Conservation (phyloP, 2,113 vertebrate species). For the Eurypyga helias region DNA sequence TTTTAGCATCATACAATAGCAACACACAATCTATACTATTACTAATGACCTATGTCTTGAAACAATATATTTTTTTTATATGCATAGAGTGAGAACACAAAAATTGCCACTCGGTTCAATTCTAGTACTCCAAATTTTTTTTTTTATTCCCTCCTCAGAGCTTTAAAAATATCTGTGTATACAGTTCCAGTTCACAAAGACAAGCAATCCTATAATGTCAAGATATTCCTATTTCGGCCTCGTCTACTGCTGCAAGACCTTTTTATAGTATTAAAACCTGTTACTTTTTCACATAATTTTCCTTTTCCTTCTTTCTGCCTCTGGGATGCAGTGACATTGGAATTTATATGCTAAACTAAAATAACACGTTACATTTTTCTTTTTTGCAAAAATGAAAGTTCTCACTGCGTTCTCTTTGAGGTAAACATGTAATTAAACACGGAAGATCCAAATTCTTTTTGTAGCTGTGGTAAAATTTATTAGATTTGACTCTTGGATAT, state of each 20-base stretch:
- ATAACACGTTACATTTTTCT: neutral
- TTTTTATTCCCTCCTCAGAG: neutral
- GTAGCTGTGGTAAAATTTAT: neutral
- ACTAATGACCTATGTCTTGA: neutral
- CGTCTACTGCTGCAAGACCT: neutral
- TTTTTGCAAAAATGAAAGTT: neutral
- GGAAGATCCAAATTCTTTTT: neutral
- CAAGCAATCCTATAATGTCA: neutral
- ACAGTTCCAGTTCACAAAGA: neutral
- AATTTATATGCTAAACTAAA: neutral
- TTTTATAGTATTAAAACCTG: neutral
- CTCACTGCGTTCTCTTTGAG: neutral
- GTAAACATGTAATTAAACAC: conserved; percentile 18
- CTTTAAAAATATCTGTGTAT: neutral
- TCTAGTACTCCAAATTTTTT: neutral
- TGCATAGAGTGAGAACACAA: neutral
- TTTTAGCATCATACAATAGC: neutral
- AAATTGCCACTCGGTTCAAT: neutral
- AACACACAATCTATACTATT: neutral
- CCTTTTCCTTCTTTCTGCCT: neutral
- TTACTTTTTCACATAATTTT: neutral
- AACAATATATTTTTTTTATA: neutral
- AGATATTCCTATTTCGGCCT: neutral
- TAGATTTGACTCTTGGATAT: neutral
- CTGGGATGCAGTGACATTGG: neutral